Evolutionary conservation across 2,888 invertebrate species (phyloP).

Genomic region (Micoletzkya japonica): DNA sequence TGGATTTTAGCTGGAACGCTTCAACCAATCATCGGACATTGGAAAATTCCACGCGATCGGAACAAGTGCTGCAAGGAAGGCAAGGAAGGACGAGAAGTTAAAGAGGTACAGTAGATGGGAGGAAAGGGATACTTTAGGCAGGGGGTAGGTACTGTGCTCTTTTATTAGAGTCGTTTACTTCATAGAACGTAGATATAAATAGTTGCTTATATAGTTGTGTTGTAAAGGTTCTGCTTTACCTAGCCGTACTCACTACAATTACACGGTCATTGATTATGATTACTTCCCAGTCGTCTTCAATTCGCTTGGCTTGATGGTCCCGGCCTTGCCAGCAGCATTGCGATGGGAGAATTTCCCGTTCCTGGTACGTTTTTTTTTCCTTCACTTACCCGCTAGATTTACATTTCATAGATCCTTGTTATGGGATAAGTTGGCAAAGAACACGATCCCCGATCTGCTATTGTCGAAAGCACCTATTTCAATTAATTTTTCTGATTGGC

Average conservation of each 20-base stretch:
- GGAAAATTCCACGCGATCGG: constrained; percentile 42
- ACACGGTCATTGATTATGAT: not conserved
- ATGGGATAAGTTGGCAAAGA: no score
- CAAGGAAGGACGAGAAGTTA: constrained; percentile 36
- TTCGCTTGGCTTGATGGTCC: constrained; percentile 93
- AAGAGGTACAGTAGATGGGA: constrained; percentile 8
- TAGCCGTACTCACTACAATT: not conserved
- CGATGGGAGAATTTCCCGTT: constrained; percentile 80
- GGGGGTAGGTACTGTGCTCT: not conserved
- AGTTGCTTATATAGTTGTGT: no score
- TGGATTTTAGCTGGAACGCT: constrained; percentile 36
- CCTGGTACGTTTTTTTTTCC: constrained; percentile 77
- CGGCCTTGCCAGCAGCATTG: constrained; percentile 88
- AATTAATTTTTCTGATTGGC: no score
- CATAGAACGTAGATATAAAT: no score
- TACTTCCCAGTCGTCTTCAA: constrained; percentile 68
- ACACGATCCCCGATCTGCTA: no score
- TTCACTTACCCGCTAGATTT: no score
- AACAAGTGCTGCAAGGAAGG: constrained; percentile 38
- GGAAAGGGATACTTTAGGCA: not conserved
- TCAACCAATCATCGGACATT: constrained; percentile 34
- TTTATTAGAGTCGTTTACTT: no score
- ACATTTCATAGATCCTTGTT: no score
- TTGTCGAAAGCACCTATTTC: no score
- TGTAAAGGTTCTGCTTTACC: no score